Percentiles rank a stretch among this genome's conserved stretches.
These are phyloP conservation scores for Philypnodon macrostomus DNA, from an alignment of 2,797 vertebrate genomes.

Conservation along the genomic window DNA sequence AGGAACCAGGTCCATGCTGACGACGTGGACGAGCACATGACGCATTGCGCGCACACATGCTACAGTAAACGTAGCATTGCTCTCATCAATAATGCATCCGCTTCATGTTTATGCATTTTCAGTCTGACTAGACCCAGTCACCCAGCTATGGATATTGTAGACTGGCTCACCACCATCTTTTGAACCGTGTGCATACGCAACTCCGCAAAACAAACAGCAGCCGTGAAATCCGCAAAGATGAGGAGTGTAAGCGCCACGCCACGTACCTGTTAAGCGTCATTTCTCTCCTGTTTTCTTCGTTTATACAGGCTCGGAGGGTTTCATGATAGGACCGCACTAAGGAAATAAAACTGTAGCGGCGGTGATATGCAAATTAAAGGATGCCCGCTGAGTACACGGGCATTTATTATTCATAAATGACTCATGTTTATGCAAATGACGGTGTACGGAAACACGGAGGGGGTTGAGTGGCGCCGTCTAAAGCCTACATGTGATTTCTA, in stretches of 20 bases:
- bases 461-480: conserved; percentile 61
- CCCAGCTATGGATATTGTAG: conserved; percentile 60
- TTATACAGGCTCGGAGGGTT: conserved; percentile 84
- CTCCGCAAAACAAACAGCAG: conserved; percentile 42
- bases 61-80: conserved; percentile 62
- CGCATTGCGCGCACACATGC: conserved; percentile 18
- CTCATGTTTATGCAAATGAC: conserved; percentile 94
- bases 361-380: conserved; percentile 92
- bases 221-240: conserved; percentile 36
- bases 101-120: conserved; percentile 89
- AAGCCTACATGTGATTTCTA: conserved; percentile 54
- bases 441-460: conserved; percentile 64
- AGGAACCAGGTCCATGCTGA: conserved; percentile 29
- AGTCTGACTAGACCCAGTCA: too few relatives aligned
- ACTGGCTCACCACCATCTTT: conserved; percentile 18
- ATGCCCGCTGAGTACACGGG: conserved; percentile 86
- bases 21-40: conserved; percentile 27
- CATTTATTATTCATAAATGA: conserved; percentile 98
- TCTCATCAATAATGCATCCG: conserved; percentile 91
- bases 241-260: conserved; percentile 45
- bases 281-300: conserved; percentile 70
- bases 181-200: conserved; percentile 8
- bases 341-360: conserved; percentile 87
- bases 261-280: conserved; percentile 75
- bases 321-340: conserved; percentile 77